phyloP scores from a whole-genome alignment of 92 coral and sea anemone species.

The Epizoanthus stellaris region DNA sequence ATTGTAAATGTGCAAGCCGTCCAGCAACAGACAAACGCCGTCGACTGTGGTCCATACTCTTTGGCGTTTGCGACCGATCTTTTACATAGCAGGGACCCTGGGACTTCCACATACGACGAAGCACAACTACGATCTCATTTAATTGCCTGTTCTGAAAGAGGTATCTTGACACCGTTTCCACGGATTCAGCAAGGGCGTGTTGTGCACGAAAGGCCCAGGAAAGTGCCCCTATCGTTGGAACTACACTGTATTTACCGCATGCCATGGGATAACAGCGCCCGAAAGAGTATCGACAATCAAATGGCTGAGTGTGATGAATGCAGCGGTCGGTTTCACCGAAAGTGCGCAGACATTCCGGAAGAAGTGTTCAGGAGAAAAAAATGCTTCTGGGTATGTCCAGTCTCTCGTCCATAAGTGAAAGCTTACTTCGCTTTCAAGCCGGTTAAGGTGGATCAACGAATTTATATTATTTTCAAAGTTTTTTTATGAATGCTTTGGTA shows the following conservation, averaged over 20 bases:
- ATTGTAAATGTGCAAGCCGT: conserved; percentile 7
- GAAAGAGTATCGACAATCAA: background rate
- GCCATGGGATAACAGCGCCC: background rate
- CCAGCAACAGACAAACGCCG: conserved; percentile 3
- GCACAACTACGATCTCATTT: background rate
- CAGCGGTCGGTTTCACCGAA: conserved; percentile 19
- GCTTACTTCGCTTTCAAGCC: too few relatives aligned
- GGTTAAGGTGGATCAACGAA: too few relatives aligned
- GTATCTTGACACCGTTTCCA: background rate
- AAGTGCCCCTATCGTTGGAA: background rate
- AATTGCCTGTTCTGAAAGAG: background rate
- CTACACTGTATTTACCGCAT: background rate
- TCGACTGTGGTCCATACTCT: conserved; percentile 29
- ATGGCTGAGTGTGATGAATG: conserved; percentile 20
- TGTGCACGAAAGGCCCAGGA: background rate
- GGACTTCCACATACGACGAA: background rate
- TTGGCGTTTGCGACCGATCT: conserved; percentile 27
- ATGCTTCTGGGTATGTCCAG: too few relatives aligned
- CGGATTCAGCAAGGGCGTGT: background rate
- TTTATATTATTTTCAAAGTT: too few relatives aligned
- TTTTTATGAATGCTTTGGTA: too few relatives aligned
- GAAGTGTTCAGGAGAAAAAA: background rate
- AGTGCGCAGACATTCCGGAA: background rate
- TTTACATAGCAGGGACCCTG: conserved; percentile 12
- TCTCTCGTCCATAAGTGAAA: too few relatives aligned